Percentiles rank a stretch among this genome's conserved stretches.
Conservation (phyloP, 2,888 invertebrate genomes). For the Drosophila phalerata region DNA sequence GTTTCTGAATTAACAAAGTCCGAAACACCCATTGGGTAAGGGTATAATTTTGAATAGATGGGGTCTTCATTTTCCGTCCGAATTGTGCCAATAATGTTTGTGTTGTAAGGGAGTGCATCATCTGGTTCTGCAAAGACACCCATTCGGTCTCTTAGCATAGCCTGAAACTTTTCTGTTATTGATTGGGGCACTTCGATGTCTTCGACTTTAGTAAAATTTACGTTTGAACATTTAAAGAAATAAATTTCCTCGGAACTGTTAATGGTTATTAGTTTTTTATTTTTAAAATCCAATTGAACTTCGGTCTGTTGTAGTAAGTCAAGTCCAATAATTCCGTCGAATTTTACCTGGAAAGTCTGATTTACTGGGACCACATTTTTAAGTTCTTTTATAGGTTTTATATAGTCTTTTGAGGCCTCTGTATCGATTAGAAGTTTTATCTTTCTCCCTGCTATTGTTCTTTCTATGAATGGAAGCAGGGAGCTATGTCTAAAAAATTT, state of each 20-base stretch:
- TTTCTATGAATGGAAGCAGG: conserved; percentile 2
- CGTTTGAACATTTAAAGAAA: not conserved
- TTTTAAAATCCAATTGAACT: conserved; percentile 1
- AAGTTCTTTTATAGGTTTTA: conserved; percentile 1
- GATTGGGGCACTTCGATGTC: too few relatives aligned
- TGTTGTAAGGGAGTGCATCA: not conserved
- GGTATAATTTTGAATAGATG: not conserved
- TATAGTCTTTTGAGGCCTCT: conserved; percentile 7
- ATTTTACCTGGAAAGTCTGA: not conserved
- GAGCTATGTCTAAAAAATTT: conserved; percentile 14
- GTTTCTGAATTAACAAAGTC: conserved; percentile 2
- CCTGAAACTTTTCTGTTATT: too few relatives aligned
- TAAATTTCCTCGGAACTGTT: not conserved
- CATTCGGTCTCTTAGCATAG: too few relatives aligned
- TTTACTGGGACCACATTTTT: not conserved
- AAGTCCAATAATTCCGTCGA: conserved; percentile 22
- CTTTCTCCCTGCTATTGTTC: conserved; percentile 3
- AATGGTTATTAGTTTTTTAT: conserved; percentile 2
- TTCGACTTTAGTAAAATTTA: too few relatives aligned
- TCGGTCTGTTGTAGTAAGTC: conserved; percentile 18
- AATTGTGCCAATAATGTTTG: not conserved
- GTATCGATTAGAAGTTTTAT: conserved; percentile 11
- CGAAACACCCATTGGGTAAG: conserved; percentile 2
- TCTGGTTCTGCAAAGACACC: conserved; percentile 4
- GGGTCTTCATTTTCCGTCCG: not conserved